Evolutionary conservation across 2,888 invertebrate genomes (phyloP), one percentile per base, ranked within the genome.

Genomic region (Platycnemis pennipes): DNA sequence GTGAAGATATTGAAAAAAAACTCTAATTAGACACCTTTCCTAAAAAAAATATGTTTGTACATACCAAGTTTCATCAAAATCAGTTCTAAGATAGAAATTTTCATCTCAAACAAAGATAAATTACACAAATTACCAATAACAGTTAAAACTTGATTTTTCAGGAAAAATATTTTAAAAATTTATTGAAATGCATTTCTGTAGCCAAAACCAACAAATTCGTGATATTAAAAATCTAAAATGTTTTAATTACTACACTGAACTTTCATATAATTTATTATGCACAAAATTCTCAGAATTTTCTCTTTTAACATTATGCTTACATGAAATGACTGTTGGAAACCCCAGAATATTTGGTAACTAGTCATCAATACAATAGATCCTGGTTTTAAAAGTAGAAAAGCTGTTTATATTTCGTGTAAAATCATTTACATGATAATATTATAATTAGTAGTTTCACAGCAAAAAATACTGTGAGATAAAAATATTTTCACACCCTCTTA

Each of bases 401-500:
- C 91, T 63, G 69, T 56, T 91, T 91, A 91, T 91, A 91, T 91
- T 91, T 91, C 91, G 49, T 63, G 63, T 91, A 91, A 91, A 91
- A 91, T 91, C 91, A 91, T 91, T 91, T 91, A 91, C 91, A 91
- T 56, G 63, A 63, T 63, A 91, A 91, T 91, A 91, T 91, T 63
- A 91, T 91, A 91, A 91, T 91, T 69, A 91, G 63, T 91, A 91
- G 91, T 91, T 63, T 91, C 87, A 56, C 91, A 91, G 91, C 63
- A 91, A 91, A 91, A 91, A 91, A 56, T 91, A 91, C 91, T 91
- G 91, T 63, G 63, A 44, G 63, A 91, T 91, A 91, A 91, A 91
- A 91, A 91, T 91, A 91, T 91, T 91, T 91, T 91, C 91, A 91
- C 91, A 91, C 91, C 91, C 91, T 91, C 63, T 91, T 91, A 91